Conservation (phyloP, 2,113 vertebrate species). For the Tychaedon coryphoeus region DNA sequence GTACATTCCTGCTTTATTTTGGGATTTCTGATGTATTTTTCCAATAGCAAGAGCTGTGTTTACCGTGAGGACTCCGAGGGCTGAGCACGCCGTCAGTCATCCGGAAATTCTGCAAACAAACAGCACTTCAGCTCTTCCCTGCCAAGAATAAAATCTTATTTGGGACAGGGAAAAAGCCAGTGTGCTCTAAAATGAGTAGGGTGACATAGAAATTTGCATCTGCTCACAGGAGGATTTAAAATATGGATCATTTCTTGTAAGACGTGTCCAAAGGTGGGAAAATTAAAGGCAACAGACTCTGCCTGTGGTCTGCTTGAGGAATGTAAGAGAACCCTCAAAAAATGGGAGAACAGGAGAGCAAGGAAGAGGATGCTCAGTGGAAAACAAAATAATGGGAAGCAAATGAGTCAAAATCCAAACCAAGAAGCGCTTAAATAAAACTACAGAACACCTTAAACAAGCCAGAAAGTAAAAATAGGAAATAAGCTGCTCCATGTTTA, state of each 20-base stretch:
- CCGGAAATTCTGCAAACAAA: not conserved
- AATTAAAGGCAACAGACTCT: not conserved
- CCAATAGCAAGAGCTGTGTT: not conserved
- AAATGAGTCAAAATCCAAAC: not conserved
- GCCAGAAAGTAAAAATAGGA: not conserved
- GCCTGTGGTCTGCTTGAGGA: not conserved
- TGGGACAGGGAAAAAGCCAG: not conserved
- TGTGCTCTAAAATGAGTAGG: not conserved
- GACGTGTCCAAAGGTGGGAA: not conserved
- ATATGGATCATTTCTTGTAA: not conserved
- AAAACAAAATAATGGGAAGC: not conserved
- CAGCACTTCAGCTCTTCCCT: not conserved
- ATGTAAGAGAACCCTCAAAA: not conserved
- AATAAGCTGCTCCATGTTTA: accelerated
- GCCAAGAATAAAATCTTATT: not conserved
- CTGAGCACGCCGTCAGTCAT: not conserved
- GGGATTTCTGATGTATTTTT: not conserved
- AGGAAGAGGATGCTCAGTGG: not conserved
- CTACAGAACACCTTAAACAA: not conserved
- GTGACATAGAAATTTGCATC: not conserved
- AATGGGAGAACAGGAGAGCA: not conserved
- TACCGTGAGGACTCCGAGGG: not conserved
- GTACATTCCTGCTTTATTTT: not conserved
- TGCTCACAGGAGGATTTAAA: not conserved
- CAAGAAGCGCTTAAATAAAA: not conserved